Evolutionary conservation across 2,113 vertebrate genomes (phyloP), one percentile per base, ranked within the genome.

Genomic region (Oxyura jamaicensis): DNA sequence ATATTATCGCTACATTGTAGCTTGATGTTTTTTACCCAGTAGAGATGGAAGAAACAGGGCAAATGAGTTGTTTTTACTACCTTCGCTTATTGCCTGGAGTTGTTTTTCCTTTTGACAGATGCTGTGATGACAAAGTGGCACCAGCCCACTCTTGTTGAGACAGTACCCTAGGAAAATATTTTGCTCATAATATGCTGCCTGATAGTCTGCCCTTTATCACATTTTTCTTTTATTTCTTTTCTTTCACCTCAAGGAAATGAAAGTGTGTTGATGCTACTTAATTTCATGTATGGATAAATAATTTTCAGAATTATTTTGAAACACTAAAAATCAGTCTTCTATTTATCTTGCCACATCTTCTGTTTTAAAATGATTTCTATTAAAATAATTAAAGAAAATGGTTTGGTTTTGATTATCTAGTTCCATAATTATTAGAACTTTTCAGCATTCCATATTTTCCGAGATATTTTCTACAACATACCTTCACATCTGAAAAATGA

Each of bases 41-140:
- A 21, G 44, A 86, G 72, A 90, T 56, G 50, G 56, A 18, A 91
- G 55, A 93, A 96, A 93, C 50, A 88, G 91, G 80, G 65, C 25
- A 92, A 90, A 93, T 63, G 68, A 39, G 59, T 83, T 93, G 86
- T 10, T 91, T 88, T 90, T 86, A 94, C 83, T 88, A 81, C 86
- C 42, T 83, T 88, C 86, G 63, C 55, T 93, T 94, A 83, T 71
- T 88, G 87, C 93, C 88, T 73, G 23, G 39, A 93, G 58, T 53
- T 95, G 79, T 90, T 96, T 95, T 91, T 95, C 53, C 58, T 95
- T 93, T 91, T 90, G 81, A 93, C 90, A 96, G 77, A 89, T 10
- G 52, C 52, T 72, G 48, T 93, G 94, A 93, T 78, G 86, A 80
- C 90, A 93, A 73, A 62, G 94, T 95, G 72, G 92, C 60, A 95